Evolutionary conservation across 2,797 vertebrate species (phyloP).

Genomic region (Xenops minutus): DNA sequence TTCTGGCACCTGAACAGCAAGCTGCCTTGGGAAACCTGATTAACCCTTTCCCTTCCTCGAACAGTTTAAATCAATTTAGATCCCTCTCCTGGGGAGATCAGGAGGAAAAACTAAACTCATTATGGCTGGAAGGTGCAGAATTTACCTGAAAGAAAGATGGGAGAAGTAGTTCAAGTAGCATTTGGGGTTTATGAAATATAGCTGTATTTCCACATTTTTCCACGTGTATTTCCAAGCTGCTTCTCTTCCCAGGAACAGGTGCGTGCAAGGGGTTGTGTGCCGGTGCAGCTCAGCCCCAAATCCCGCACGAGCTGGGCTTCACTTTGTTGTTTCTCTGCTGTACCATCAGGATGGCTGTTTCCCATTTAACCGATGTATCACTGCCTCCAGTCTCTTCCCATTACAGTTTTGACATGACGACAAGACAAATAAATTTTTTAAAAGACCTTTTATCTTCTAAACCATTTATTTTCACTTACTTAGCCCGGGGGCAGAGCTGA

Average conservation of each 20-base stretch:
- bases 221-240: not conserved
- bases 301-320: not conserved
- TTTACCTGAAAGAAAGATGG: not conserved
- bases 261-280: not conserved
- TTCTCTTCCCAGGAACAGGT: conserved; percentile 5
- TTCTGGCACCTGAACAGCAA: conserved; percentile 62
- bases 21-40: conserved; percentile 52
- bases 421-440: conserved; percentile 75
- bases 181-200: not conserved
- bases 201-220: not conserved
- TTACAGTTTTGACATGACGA: conserved; percentile 66
- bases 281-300: not conserved
- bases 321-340: conserved; percentile 35
- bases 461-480: conserved; percentile 78
- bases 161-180: not conserved
- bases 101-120: not conserved
- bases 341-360: conserved; percentile 22
- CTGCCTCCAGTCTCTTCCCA: conserved; percentile 55
- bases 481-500: conserved; percentile 75
- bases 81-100: not conserved
- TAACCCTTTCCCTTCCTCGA: conserved; percentile 16
- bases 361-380: not conserved
- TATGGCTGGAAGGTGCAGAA: not conserved
- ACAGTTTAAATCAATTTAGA: not conserved
- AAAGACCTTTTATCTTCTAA: conserved; percentile 74